Conservation (phyloP, 1,140 invertebrate species). For the Adelges cooleyi region DNA sequence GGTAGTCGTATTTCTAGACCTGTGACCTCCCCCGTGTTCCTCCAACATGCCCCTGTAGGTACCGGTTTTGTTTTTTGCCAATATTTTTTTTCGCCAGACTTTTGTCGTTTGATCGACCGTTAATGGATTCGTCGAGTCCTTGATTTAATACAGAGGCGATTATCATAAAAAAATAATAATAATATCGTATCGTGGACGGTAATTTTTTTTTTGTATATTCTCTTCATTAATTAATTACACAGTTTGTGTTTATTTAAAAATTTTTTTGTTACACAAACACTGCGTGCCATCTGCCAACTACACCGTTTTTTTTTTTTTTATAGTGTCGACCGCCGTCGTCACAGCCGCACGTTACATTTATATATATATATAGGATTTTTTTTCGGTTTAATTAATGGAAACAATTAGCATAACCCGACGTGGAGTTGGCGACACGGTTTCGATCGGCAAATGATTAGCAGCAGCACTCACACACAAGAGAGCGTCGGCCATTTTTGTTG, state of each 20-base stretch:
- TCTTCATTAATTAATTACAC: slow-evolving; percentile 16
- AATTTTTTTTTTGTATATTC: slow-evolving; percentile 8
- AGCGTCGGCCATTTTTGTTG: too few relatives aligned
- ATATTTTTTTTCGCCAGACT: too few relatives aligned
- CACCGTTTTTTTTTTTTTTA: too few relatives aligned
- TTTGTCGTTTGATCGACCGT: too few relatives aligned
- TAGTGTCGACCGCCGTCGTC: background rate
- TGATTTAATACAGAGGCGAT: slow-evolving; percentile 19
- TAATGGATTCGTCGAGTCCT: slow-evolving; percentile 3
- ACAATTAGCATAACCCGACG: slow-evolving; percentile 23
- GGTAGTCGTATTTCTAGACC: too few relatives aligned
- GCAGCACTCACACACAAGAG: too few relatives aligned
- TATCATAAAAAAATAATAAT: slow-evolving; percentile 21
- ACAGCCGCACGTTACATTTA: background rate
- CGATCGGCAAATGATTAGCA: slow-evolving; percentile 8
- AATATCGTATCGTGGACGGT: too few relatives aligned
- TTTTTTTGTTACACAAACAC: slow-evolving; percentile 4
- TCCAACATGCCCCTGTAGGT: too few relatives aligned
- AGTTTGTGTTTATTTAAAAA: background rate
- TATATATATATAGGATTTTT: too few relatives aligned
- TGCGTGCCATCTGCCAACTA: slow-evolving; percentile 17
- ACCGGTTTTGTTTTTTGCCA: too few relatives aligned
- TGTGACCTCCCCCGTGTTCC: too few relatives aligned
- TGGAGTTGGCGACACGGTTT: slow-evolving; percentile 12
- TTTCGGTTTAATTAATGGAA: slow-evolving; percentile 24